A percentile compares a stretch with the other conserved stretches of the same genome.
These are phyloP conservation scores for Ferdinandea cuprea DNA, from an alignment of 2,888 invertebrate genomes.

Conservation along the genomic window DNA sequence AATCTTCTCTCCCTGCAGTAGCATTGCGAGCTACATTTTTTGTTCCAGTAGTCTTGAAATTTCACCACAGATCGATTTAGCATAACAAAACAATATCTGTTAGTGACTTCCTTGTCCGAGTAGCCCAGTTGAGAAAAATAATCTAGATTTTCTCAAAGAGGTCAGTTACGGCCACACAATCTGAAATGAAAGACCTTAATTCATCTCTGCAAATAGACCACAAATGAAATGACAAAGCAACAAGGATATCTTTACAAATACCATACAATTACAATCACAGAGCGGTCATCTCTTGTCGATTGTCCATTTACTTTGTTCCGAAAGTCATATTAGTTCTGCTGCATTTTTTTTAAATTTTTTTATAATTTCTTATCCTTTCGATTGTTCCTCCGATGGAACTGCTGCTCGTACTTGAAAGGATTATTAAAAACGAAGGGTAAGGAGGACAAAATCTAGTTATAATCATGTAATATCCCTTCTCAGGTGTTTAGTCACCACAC, in stretches of 20 bases:
- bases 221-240: conserved; percentile 36
- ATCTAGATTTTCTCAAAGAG: conserved; percentile 2
- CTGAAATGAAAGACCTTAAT: conserved; percentile 23
- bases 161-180: conserved; percentile 8
- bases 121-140: not conserved
- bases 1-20: no score
- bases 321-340: conserved; percentile 9
- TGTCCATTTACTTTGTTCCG: conserved; percentile 41
- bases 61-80: not conserved
- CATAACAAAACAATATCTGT: not conserved
- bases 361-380: conserved; percentile 48
- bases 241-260: conserved; percentile 35
- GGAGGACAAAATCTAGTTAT: conserved; percentile 45
- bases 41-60: no score
- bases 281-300: conserved; percentile 59
- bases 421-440: conserved; percentile 9
- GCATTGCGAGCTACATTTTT: no score
- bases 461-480: conserved; percentile 69
- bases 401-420: conserved; percentile 41
- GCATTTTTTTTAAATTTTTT: conserved; percentile 4
- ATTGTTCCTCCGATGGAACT: conserved; percentile 42
- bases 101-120: not conserved
- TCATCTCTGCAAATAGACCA: conserved; percentile 14
- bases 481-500: conserved; percentile 65
- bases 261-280: conserved; percentile 56